phyloP scores from a whole-genome alignment of 2,888 invertebrate species.

The Hydroisotoma schaefferi region DNA sequence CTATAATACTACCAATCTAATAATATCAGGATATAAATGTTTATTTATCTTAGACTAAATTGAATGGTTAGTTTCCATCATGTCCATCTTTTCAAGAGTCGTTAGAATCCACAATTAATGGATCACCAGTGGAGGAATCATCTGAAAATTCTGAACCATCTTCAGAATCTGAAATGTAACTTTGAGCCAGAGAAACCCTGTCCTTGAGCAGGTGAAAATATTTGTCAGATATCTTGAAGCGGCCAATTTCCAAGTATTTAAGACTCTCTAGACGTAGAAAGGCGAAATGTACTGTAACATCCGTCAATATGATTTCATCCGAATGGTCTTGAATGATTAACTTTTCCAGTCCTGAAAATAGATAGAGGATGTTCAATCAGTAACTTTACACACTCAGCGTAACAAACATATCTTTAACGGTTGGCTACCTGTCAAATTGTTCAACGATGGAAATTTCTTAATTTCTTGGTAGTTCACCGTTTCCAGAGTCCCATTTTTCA shows the following conservation, averaged over 20 bases:
- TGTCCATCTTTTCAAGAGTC: too few species aligned
- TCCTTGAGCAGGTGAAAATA: neutral
- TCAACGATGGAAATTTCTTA: conserved; percentile 21
- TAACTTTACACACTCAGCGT: neutral
- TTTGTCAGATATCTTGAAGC: neutral
- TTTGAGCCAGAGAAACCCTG: neutral
- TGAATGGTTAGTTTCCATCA: too few species aligned
- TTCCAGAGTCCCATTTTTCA: conserved; percentile 18
- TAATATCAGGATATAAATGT: too few species aligned
- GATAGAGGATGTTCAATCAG: neutral
- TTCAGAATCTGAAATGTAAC: neutral
- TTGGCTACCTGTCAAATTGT: conserved; percentile 20
- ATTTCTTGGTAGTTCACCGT: conserved; percentile 15
- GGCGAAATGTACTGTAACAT: conserved; percentile 21
- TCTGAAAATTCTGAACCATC: neutral
- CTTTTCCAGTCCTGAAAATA: conserved; percentile 14
- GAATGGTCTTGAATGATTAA: conserved; percentile 18
- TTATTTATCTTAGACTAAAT: too few species aligned
- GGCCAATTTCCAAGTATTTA: conserved; percentile 20
- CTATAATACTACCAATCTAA: too few species aligned
- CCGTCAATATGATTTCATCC: conserved; percentile 20
- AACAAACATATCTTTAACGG: too few species aligned
- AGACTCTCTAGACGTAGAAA: conserved; percentile 16
- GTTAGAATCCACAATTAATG: too few species aligned
- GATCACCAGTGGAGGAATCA: too few species aligned